Percentiles rank a stretch among this genome's conserved stretches.
Evolutionary conservation across 2,888 invertebrate genomes (phyloP).

Genomic region (Drosophila monieri): DNA sequence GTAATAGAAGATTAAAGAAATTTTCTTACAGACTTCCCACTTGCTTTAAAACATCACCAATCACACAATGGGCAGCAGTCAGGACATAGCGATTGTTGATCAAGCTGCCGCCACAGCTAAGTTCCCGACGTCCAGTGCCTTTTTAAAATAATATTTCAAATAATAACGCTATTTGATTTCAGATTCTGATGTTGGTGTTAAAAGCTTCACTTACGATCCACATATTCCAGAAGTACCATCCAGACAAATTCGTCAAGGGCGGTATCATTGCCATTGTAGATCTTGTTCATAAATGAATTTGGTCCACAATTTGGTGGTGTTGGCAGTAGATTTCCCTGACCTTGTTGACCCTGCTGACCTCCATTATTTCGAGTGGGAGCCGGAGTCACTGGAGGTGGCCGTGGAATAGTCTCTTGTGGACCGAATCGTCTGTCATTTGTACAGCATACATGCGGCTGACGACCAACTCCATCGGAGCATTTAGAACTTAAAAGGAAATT

Average conservation of each 20-base stretch:
- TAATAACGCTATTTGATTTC: no score
- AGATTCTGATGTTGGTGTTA: background rate
- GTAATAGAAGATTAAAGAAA: background rate
- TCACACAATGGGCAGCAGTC: conserved; percentile 88
- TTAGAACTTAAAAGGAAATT: conserved; percentile 76
- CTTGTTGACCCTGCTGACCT: conserved; percentile 34
- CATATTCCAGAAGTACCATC: conserved; percentile 88
- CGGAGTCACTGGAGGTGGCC: background rate
- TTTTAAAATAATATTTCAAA: background rate
- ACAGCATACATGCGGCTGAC: conserved; percentile 81
- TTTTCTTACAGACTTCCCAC: conserved; percentile 85
- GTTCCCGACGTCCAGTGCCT: conserved; percentile 63
- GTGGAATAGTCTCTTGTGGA: conserved; percentile 13
- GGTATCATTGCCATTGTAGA: conserved; percentile 87
- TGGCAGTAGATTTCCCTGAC: conserved; percentile 74
- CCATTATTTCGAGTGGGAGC: conserved; percentile 5
- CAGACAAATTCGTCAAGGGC: conserved; percentile 88
- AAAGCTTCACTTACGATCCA: conserved; percentile 85
- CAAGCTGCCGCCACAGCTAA: conserved; percentile 89
- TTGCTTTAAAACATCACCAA: conserved; percentile 84
- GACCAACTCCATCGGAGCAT: conserved; percentile 74
- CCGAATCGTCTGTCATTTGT: conserved; percentile 66
- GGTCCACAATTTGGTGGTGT: conserved; percentile 78
- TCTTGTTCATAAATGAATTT: conserved; percentile 84
- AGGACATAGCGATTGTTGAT: conserved; percentile 87